A percentile compares a stretch with the other conserved stretches of the same genome.
phyloP scores from a whole-genome alignment of 2,888 invertebrate genomes.

The Tanytarsus gracilentus region DNA sequence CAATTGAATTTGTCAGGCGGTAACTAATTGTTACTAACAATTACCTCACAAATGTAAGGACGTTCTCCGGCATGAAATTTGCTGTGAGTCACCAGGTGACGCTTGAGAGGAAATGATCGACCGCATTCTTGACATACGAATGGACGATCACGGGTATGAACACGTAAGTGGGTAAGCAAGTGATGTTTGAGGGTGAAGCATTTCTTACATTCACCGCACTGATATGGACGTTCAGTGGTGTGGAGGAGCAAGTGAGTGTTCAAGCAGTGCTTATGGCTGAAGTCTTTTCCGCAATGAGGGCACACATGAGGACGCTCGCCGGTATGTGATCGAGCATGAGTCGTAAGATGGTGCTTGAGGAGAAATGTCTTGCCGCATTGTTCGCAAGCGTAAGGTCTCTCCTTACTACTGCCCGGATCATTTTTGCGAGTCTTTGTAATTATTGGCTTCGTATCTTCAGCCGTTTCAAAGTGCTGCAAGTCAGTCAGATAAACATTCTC shows the following conservation, averaged over 20 bases:
- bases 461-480: constrained; percentile 23
- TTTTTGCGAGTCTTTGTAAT: constrained; percentile 21
- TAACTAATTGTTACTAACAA: background rate
- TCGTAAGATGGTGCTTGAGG: constrained; percentile 73
- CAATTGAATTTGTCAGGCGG: background rate
- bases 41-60: constrained; percentile 63
- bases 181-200: constrained; percentile 79
- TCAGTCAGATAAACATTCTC: background rate
- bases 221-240: constrained; percentile 71
- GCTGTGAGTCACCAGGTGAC: constrained; percentile 74
- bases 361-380: constrained; percentile 79
- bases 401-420: constrained; percentile 46
- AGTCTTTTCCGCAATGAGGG: constrained; percentile 69
- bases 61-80: constrained; percentile 80
- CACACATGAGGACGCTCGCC: constrained; percentile 70
- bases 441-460: constrained; percentile 35
- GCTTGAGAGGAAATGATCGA: constrained; percentile 68
- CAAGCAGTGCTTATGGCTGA: constrained; percentile 72
- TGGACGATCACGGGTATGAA: constrained; percentile 70
- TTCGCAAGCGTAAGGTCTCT: constrained; percentile 70
- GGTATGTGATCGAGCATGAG: constrained; percentile 72
- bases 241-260: constrained; percentile 74
- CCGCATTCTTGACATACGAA: constrained; percentile 77
- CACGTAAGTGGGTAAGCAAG: constrained; percentile 68
- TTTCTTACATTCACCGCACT: constrained; percentile 78